These are phyloP conservation scores for Bathynomus jamesi DNA, from an alignment of 1,140 invertebrate genomes.

Conservation along the genomic window DNA sequence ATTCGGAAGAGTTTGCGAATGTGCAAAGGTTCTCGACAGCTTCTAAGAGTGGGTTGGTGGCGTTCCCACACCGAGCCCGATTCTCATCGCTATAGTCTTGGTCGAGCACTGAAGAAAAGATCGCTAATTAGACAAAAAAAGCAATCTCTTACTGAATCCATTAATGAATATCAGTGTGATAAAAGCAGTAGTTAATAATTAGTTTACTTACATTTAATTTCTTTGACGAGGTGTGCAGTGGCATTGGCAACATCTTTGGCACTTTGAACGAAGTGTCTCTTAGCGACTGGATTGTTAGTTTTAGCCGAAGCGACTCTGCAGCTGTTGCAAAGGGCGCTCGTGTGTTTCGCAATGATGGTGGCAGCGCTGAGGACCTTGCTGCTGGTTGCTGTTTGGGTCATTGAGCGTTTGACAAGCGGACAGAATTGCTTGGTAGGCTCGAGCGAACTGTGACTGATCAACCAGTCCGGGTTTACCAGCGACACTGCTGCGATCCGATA, in stretches of 20 bases:
- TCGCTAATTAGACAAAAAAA: conserved; percentile 16
- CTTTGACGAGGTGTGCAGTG: conserved; percentile 86
- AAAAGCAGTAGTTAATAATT: neutral
- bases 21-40: conserved; percentile 87
- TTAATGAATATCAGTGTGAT: neutral
- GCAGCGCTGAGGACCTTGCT: conserved; percentile 81
- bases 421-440: conserved; percentile 81
- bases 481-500: conserved; percentile 81
- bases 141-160: neutral
- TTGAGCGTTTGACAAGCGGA: conserved; percentile 72
- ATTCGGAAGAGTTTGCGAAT: conserved; percentile 89
- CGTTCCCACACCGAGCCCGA: conserved; percentile 63
- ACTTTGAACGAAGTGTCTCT: conserved; percentile 93
- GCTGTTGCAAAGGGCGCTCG: conserved; percentile 87
- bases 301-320: conserved; percentile 86
- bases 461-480: conserved; percentile 84
- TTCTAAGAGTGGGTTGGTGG: conserved; percentile 76
- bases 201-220: conserved; percentile 64
- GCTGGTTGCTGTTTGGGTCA: conserved; percentile 67
- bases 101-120: conserved; percentile 56
- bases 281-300: conserved; percentile 85
- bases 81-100: conserved; percentile 69
- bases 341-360: conserved; percentile 92
- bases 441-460: conserved; percentile 79
- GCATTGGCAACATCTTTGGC: conserved; percentile 96